A percentile compares a stretch with the other conserved stretches of the same genome.
Evolutionary conservation across 2,888 invertebrate genomes (phyloP).

Genomic region (Cephus rjabovi): DNA sequence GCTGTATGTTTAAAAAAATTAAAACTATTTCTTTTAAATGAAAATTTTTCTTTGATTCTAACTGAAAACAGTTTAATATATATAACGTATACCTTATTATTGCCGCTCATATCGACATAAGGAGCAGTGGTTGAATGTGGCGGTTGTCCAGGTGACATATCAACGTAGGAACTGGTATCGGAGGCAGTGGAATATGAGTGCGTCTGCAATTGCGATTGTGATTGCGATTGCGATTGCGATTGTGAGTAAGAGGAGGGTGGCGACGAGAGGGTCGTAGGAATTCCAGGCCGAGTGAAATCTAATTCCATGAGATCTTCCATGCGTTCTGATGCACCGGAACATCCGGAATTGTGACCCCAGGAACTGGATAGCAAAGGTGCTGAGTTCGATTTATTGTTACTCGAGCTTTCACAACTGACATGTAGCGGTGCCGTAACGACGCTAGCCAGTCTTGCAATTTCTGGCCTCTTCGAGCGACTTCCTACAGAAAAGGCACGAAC

Average conservation of each 20-base stretch:
- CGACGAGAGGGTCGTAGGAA: slow-evolving; percentile 47
- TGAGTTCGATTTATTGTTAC: slow-evolving; percentile 74
- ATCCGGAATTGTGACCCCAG: slow-evolving; percentile 64
- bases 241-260: slow-evolving; percentile 43
- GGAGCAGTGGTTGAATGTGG: slow-evolving; percentile 52
- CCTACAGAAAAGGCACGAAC: slow-evolving; percentile 85
- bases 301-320: slow-evolving; percentile 88
- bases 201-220: slow-evolving; percentile 49
- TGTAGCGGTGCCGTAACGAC: slow-evolving; percentile 54
- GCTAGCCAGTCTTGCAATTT: slow-evolving; percentile 55
- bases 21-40: slow-evolving; percentile 13
- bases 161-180: slow-evolving; percentile 68
- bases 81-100: slow-evolving; percentile 50
- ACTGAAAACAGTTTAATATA: background rate
- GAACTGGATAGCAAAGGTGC: slow-evolving; percentile 75
- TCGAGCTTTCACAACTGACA: slow-evolving; percentile 50
- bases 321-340: slow-evolving; percentile 71
- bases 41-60: background rate
- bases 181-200: slow-evolving; percentile 63
- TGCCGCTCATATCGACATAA: slow-evolving; percentile 64
- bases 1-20: background rate
- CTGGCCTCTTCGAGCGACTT: slow-evolving; percentile 72
- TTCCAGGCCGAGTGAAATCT: slow-evolving; percentile 72
- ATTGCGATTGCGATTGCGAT: slow-evolving; percentile 36
- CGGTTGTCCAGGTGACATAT: slow-evolving; percentile 66